These are phyloP conservation scores for Argopecten irradians DNA, from an alignment of 1,140 invertebrate species.

Conservation along the genomic window DNA sequence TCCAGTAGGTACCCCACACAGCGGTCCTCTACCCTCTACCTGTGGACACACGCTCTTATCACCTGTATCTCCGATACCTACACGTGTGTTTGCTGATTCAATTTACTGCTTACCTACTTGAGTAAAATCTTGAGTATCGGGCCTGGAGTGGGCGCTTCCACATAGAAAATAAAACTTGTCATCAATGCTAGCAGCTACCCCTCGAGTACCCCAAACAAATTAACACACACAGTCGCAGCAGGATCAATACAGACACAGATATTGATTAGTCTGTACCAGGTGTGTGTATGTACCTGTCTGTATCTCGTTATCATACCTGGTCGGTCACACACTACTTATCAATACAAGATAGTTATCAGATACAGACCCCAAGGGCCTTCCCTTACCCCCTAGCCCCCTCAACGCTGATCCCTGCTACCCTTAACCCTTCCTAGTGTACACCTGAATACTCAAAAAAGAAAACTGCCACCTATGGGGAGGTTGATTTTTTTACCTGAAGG, in stretches of 20 bases:
- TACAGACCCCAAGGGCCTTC: neutral
- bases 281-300: neutral
- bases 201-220: neutral
- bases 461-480: neutral
- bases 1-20: neutral
- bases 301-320: constrained; percentile 9
- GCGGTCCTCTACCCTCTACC: neutral
- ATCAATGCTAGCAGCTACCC: neutral
- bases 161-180: neutral
- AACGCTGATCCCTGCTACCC: neutral
- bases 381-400: neutral
- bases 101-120: neutral
- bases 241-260: neutral
- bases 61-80: neutral
- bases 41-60: neutral
- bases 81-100: neutral
- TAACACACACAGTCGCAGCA: neutral
- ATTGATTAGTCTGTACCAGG: constrained; percentile 21
- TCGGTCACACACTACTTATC: neutral
- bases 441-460: neutral
- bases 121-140: neutral
- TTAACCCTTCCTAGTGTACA: neutral
- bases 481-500: neutral
- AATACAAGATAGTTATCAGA: neutral
- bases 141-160: neutral